Evolutionary conservation across 2,113 vertebrate genomes (phyloP), one percentile per base, ranked within the genome.

Genomic region (Centropus bengalensis): DNA sequence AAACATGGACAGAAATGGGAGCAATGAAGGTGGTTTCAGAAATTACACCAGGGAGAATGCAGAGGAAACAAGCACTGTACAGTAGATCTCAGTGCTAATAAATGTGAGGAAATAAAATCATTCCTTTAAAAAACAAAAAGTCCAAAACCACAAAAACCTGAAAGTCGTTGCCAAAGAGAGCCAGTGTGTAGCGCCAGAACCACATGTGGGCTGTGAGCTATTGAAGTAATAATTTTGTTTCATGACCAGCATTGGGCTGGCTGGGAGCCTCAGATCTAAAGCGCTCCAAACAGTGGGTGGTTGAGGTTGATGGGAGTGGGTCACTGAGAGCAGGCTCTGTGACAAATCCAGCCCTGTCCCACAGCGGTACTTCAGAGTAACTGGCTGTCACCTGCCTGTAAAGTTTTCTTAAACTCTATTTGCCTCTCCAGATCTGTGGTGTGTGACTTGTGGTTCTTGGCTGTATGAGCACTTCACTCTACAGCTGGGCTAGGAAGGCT

Each of bases 1-100:
- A 56, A 64, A 45, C 30, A 28, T 0, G 3, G 75, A 36, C 47
- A 95, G 85, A 88, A 93, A 82, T 60, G 71, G 71, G 59, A 67
- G 75, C 45, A 77, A 56, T 47, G 85, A 80, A 97, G 89, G 67
- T 89, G 71, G 55, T 77, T 97, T 55, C 78, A 93, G 82, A 89
- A 94, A 80, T 2, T 81, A 59, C 30, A 52, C 52, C n/a, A 49
- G 71, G 30, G 96, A 60, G 91, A 94, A 91, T 63, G 82, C 2
- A 2, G 82, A 88, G 32, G 89, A 91, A 84, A 56, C 55, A 69
- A 56, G 62, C 40, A 16, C 73, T 71, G 54, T 84, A 44, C 54
- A 69, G 84, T 68, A 91, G 78, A 80, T 84, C 49, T 54, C 77
- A 84, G 45, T 5, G 12, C 51, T 92, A 88, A 81, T 90, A 95